Base-by-base conservation (phyloP, 2,888 invertebrate species). In the Nomada fabriciana region DNA sequence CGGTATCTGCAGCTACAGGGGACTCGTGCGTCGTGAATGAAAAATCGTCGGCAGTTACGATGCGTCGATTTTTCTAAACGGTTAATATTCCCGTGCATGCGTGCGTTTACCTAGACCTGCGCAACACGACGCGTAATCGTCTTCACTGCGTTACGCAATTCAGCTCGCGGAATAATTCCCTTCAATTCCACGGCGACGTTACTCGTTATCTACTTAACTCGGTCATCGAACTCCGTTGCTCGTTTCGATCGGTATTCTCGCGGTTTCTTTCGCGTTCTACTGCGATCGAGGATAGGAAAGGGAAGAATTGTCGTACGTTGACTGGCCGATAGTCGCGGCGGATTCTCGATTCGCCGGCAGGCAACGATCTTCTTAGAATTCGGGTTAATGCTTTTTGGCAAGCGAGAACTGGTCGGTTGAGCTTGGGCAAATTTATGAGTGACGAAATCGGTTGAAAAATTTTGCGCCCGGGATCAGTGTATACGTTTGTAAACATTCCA, bases 341-440 rank as follows among this genome's bases (percentile, higher is more conserved):
- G 10, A 23, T 20, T 25, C 20, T 60, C 55, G 72, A 59, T 74
- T 76, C 69, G 13, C 61, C 67, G 53, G 52, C 36, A 65, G 20
- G 65, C 78, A 36, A 71, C 75, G 25, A 71, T 43, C 60, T 53
- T 60, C 71, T 50, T 64, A 55, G 83, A 80, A 91, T 90, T 87
- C 89, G 85, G 90, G 89, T 90, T 91, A 90, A 91, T 89, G 88
- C 85, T 83, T 89, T 86, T 90, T 91, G 90, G 89, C 90, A 91
- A 76, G 15, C 52, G 47, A 5, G 79, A 43, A 53, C 23, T 74
- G 71, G 74, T 68, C 75, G n/a, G 77, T 82, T 77, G 73, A 76
- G 83, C 83, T 68, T 64, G 18, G 11, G 20, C 15, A 70, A 73
- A 70, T 77, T 83, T 76, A 64, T 47, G 29, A 20, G 20, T 36